These are phyloP conservation scores for Neolamprologus hecqui DNA, from an alignment of 2,113 vertebrate species.

Conservation along the genomic window DNA sequence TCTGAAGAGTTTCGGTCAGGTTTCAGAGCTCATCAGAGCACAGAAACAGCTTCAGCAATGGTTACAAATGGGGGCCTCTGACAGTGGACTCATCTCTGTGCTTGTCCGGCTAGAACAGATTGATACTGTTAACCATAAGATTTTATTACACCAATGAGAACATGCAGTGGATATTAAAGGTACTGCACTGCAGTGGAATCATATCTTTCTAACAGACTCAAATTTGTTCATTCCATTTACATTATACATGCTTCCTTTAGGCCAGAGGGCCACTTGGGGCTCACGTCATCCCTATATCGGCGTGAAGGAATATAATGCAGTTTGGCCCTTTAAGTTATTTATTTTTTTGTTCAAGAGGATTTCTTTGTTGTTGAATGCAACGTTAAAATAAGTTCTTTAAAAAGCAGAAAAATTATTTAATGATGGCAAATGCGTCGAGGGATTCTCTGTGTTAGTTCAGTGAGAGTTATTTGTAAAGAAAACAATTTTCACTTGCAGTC, in stretches of 20 bases:
- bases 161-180: not conserved
- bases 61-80: not conserved
- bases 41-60: not conserved
- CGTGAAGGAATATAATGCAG: not conserved
- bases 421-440: rapidly evolving
- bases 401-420: not conserved
- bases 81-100: not conserved
- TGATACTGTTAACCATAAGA: not conserved
- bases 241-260: not conserved
- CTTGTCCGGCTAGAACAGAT: rapidly evolving
- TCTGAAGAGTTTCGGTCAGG: not conserved
- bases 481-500: not conserved
- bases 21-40: not conserved
- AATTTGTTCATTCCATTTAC: not conserved
- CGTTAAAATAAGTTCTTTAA: not conserved
- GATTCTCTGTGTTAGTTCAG: not conserved
- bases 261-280: not conserved
- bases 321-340: not conserved
- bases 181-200: not conserved
- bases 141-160: not conserved
- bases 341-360: not conserved
- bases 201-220: not conserved
- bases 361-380: not conserved
- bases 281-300: rapidly evolving
- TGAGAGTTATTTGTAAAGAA: not conserved